Evolutionary conservation across 2,797 vertebrate species (phyloP).

Genomic region (Erethizon dorsatum): DNA sequence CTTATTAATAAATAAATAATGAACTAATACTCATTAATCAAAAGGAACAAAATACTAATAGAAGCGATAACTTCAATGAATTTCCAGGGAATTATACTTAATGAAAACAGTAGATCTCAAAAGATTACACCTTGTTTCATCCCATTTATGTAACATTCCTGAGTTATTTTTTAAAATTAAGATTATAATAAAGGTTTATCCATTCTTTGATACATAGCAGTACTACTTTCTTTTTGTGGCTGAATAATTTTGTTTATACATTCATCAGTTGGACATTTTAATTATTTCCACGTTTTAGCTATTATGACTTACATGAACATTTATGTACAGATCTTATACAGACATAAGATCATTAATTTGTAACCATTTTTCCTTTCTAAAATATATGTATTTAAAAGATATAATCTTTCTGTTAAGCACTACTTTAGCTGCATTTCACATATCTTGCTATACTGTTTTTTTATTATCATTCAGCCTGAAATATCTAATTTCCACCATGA

Average conservation of each 20-base stretch:
- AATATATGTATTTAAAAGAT: not conserved
- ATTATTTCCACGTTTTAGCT: not conserved
- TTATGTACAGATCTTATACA: not conserved
- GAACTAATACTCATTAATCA: not conserved
- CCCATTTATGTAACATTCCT: not conserved
- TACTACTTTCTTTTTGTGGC: not conserved
- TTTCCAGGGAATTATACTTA: not conserved
- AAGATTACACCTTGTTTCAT: not conserved
- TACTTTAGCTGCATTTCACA: not conserved
- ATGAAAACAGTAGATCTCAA: not conserved
- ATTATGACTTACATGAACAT: not conserved
- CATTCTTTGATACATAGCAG: not conserved
- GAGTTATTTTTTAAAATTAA: not conserved
- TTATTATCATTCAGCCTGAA: not conserved
- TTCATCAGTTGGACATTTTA: not conserved
- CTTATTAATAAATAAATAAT: not conserved
- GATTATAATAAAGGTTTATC: not conserved
- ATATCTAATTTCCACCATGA: not conserved
- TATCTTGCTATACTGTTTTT: not conserved
- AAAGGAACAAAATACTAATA: not conserved
- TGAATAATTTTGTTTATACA: not conserved
- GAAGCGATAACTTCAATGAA: not conserved
- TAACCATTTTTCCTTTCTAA: not conserved
- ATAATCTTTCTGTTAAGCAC: not conserved
- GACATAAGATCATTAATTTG: constrained; percentile 8